Evolutionary conservation across 1,140 invertebrate species (phyloP).

Genomic region (Propsilocerus akamusi): DNA sequence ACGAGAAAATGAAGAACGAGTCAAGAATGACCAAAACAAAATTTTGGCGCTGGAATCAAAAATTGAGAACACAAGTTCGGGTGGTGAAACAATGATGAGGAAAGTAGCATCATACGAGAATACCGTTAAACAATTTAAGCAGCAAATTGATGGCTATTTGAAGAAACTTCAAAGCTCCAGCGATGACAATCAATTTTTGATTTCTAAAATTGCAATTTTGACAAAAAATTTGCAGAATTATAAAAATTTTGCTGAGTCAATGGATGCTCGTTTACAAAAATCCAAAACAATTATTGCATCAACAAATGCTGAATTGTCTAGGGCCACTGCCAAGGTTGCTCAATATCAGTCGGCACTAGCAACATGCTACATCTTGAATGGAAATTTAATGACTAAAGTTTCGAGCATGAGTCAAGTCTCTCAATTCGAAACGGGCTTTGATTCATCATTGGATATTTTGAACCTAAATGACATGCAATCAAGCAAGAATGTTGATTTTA

Average conservation of each 20-base stretch:
- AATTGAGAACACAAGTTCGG: not conserved
- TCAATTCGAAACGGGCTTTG: not conserved
- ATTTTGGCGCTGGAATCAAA: not conserved
- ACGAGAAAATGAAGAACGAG: not conserved
- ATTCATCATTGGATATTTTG: not conserved
- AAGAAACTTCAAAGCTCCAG: not conserved
- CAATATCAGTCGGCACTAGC: not conserved
- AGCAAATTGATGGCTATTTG: not conserved
- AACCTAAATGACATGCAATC: not conserved
- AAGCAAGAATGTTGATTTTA: not conserved
- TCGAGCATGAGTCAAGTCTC: not conserved
- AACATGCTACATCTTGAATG: not conserved
- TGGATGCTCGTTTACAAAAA: not conserved
- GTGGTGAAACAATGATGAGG: not conserved
- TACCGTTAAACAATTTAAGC: not conserved
- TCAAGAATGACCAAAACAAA: not conserved
- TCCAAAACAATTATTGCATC: not conserved
- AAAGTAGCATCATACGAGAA: not conserved
- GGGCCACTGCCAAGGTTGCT: not conserved
- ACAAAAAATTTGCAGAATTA: not conserved
- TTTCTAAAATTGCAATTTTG: not conserved
- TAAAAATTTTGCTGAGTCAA: not conserved
- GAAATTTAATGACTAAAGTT: conserved; percentile 1
- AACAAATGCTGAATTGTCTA: not conserved
- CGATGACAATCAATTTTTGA: conserved; percentile 2